phyloP scores from a whole-genome alignment of 2,113 vertebrate genomes.

The Apeltes quadracus region DNA sequence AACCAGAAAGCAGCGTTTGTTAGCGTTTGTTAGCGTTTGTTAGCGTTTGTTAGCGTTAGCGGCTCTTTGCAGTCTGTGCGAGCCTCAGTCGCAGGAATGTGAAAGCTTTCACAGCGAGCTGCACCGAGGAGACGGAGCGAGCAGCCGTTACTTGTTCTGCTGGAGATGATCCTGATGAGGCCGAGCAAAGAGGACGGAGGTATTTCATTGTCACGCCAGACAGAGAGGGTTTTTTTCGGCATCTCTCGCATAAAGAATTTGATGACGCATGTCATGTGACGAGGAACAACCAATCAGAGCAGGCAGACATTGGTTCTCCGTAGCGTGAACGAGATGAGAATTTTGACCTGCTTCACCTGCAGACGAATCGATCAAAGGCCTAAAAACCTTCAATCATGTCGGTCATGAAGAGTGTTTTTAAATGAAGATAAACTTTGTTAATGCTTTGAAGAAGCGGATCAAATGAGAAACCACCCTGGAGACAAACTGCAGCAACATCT shows the following conservation, averaged over 20 bases:
- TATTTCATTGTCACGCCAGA: too few species aligned
- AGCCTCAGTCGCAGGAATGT: slow-evolving; percentile 54
- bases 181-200: background rate
- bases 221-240: too few species aligned
- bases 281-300: too few species aligned
- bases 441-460: background rate
- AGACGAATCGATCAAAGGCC: too few species aligned
- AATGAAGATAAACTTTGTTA: too few species aligned
- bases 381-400: background rate
- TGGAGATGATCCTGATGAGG: slow-evolving; percentile 48
- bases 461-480: slow-evolving; percentile 20
- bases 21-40: background rate
- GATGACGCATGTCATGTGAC: too few species aligned
- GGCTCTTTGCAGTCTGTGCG: slow-evolving; percentile 5
- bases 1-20: slow-evolving; percentile 2
- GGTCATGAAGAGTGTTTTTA: background rate
- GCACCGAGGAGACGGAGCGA: slow-evolving; percentile 25
- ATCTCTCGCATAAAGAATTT: too few species aligned
- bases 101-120: slow-evolving; percentile 41
- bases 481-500: slow-evolving; percentile 42
- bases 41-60: slow-evolving; percentile 2
- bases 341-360: background rate
- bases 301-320: too few species aligned
- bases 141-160: slow-evolving; percentile 7
- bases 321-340: too few species aligned